Base-by-base conservation (phyloP, 2,113 vertebrate species). In the Cinclus cinclus region DNA sequence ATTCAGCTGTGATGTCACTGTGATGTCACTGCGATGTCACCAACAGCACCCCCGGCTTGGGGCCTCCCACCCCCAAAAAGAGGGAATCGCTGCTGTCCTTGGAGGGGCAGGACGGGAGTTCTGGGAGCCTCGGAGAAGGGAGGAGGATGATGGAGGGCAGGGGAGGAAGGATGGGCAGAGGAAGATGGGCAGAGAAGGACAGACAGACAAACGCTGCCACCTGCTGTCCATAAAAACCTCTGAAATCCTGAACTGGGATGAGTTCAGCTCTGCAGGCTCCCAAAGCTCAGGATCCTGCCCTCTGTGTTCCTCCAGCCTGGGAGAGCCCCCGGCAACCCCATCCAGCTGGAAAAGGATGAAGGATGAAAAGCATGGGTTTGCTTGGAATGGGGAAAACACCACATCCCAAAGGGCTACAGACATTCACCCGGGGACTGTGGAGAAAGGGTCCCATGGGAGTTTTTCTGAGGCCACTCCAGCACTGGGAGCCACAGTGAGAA, bases 191-290 rank as follows among this genome's bases (percentile, higher is more conserved):
- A 15, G 56, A 17, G 37, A 41, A 21, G 25, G 75, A 42, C 41
- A 21, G 76, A 50, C 31, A 35, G 79, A 33, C 15, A 39, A 67
- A 89, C 67, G 86, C 89, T 90, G 93, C 96, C 96, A 93, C 83
- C 96, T 95, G 83, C 83, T 83, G 94, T 55, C 86, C 75, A 1
- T 4, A 10, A 37, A 39, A 68, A 7, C 63, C 24, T 64, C 53
- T 37, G 56, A 1, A 2, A 53, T 37, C 30, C 21, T 5, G 59
- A 46, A 10, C 11, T 0, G 18, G 46, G 46, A 9, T 50, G 84
- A 52, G 30, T 22, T 28, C 31, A 4, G 25, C 30, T 15, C 21
- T 4, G 15, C 14, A 0, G 1, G 4, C 5, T 20, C 27, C 55
- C 42, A 5, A 31, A 50, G 22, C 46, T 13, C 6, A 0, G 33